Base-by-base conservation (phyloP, 2,888 invertebrate genomes). In the Magallana nippona region DNA sequence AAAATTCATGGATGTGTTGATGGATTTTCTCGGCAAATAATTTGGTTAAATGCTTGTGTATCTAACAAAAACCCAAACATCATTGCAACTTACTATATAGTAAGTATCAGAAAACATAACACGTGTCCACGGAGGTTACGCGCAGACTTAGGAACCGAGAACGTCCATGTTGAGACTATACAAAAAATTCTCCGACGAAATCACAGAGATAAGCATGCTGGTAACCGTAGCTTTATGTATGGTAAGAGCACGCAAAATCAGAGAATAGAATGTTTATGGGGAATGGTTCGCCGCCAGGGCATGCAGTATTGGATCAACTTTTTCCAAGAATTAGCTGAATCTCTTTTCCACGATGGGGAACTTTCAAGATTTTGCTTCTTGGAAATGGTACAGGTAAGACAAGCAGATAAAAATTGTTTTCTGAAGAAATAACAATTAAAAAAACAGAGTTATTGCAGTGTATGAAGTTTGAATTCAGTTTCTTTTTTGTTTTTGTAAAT, bases 211-310 rank as follows among this genome's bases (percentile, higher is more conserved):
- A 77, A 60, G 8, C 71, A 60, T 82, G 82, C 82, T 11, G 78
- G 79, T 17, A 19, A 79, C 13, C 27, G 58, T 44, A 77, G 78
- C 79, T 83, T 84, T 82, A 13, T 86, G 8, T 83, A 84, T 58
- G 87, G 87, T 10, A 82, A 78, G 22, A 86, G 87, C 60, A 84
- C 62, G 1, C 22, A 56, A 10, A 88, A 88, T 32, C 88, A 89
- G 78, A 63, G 87, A 63, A 89, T 89, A n/a, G 89, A 89, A 63
- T 22, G 81, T 58, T 87, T 78, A 57, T 88, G 88, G 88, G 83
- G 87, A 32, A 82, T 87, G 77, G 57, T 87, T 0, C 78, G 89
- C 5, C 77, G 82, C 62, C 78, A 87, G 27, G 44, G 79, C 2
- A 71, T 79, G 8, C 83, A 89, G 27, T 86, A 44, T 60, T 89